Base-by-base conservation (phyloP, 2,888 invertebrate species). In the Leucoma salicis region DNA sequence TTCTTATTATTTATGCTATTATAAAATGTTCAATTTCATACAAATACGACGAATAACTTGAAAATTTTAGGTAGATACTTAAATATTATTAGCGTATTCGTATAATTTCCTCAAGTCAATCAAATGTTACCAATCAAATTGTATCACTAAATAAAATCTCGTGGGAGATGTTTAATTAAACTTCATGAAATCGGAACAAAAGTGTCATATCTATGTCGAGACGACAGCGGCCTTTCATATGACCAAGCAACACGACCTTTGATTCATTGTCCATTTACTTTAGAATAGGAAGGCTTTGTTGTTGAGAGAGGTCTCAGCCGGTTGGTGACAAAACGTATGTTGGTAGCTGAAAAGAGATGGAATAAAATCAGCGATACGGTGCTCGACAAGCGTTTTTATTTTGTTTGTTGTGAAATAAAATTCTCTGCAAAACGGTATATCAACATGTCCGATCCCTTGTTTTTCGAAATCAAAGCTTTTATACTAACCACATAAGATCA, bases 281-380 rank as follows among this genome's bases (percentile, higher is more conserved):
- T 42, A 32, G 43, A 39, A 40, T 13, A 46, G 33, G 39, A 16
- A 36, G 52, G 40, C 43, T 18, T 25, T 31, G 11, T 14, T 15
- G 18, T 35, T 46, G 32, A 10, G 21, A 53, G 42, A 32, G 75
- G 49, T 74, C 76, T 62, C 32, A 42, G 36, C 53, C 62, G 37
- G 46, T 58, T 73, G 75, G 75, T 61, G 70, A 70, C 63, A 61
- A 56, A 56, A 62, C 61, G 54, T 60, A 62, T 64, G 67, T 61
- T 63, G 58, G 49, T 58, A 59, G 53, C 60, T 68, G 63, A 60
- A 60, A 73, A 58, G 60, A 60, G 67, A 71, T 68, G 68, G 66
- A 76, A 72, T 78, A 74, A 74, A 84, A 85, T 85, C 81, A 77
- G 78, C 78, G 78, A 75, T 76, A 77, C 76, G 67, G 69, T 72